phyloP scores from a whole-genome alignment of 1,140 invertebrate species.

The Anastrepha ludens region DNA sequence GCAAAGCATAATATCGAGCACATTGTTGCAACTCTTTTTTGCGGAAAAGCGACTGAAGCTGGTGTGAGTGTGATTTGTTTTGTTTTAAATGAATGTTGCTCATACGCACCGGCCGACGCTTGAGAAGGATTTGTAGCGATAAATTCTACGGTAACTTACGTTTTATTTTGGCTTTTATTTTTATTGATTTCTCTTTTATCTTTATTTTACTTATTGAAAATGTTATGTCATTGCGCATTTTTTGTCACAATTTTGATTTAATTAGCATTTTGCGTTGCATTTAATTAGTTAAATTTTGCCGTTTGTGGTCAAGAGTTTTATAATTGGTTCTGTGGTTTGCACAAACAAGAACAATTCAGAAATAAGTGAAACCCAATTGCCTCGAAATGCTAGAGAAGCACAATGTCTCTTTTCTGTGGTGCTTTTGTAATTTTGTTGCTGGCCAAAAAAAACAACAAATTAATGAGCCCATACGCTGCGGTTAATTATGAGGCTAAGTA shows the following conservation, averaged over 20 bases:
- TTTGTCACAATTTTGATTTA: not conserved
- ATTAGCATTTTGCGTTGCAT: constrained; percentile 23
- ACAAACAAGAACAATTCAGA: constrained; percentile 3
- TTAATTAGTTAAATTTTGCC: constrained; percentile 28
- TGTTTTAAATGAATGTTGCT: not conserved
- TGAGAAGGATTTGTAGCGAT: too few relatives aligned
- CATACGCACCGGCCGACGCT: not conserved
- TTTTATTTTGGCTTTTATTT: too few relatives aligned
- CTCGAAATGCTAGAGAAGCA: not conserved
- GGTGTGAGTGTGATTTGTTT: not conserved
- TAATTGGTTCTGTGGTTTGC: constrained; percentile 35
- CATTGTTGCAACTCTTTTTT: not conserved
- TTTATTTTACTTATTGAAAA: too few relatives aligned
- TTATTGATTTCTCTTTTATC: too few relatives aligned
- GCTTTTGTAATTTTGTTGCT: constrained; percentile 42
- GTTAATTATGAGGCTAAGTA: constrained; percentile 18
- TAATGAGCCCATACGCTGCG: constrained; percentile 25
- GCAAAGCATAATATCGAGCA: too few relatives aligned
- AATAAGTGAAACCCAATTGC: not conserved
- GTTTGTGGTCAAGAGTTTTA: not conserved
- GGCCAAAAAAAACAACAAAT: not conserved
- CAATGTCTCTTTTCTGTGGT: constrained; percentile 8
- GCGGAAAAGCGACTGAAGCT: not conserved
- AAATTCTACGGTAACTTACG: too few relatives aligned
- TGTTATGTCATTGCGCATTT: not conserved